A percentile compares a stretch with the other conserved stretches of the same genome.
Conservation (phyloP, 2,888 invertebrate genomes). For the Sussaba pulchella region DNA sequence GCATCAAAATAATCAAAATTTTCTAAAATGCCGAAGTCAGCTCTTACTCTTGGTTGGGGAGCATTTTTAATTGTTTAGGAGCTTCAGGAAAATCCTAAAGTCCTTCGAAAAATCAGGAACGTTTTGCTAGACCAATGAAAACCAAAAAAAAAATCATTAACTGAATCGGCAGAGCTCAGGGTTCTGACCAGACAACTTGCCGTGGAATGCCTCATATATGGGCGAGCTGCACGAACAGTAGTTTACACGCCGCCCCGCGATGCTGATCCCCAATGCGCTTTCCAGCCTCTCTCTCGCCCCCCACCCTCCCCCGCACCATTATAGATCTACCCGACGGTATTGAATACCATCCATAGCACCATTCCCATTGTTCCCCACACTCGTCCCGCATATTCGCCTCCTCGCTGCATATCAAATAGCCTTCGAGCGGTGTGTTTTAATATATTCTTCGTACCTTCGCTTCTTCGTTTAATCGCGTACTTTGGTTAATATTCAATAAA, state of each 20-base stretch:
- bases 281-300: constrained; percentile 37
- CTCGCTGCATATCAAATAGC: constrained; percentile 77
- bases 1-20: too few species aligned
- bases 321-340: constrained; percentile 42
- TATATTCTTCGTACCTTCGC: constrained; percentile 53
- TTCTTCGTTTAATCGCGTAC: neutral
- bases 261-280: constrained; percentile 61
- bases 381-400: constrained; percentile 77
- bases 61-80: too few species aligned
- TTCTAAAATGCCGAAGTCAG: too few species aligned
- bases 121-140: too few species aligned
- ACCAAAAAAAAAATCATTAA: too few species aligned
- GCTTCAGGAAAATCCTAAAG: too few species aligned
- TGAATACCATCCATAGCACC: constrained; percentile 36
- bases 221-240: constrained; percentile 62
- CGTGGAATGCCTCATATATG: too few species aligned
- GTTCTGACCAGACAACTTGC: too few species aligned
- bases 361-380: constrained; percentile 76
- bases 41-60: too few species aligned
- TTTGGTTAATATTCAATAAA: neutral
- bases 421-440: constrained; percentile 26
- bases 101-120: too few species aligned
- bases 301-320: constrained; percentile 40
- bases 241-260: constrained; percentile 64
- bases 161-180: too few species aligned